Conservation (phyloP, 2,797 vertebrate species). For the Melopsittacus undulatus region DNA sequence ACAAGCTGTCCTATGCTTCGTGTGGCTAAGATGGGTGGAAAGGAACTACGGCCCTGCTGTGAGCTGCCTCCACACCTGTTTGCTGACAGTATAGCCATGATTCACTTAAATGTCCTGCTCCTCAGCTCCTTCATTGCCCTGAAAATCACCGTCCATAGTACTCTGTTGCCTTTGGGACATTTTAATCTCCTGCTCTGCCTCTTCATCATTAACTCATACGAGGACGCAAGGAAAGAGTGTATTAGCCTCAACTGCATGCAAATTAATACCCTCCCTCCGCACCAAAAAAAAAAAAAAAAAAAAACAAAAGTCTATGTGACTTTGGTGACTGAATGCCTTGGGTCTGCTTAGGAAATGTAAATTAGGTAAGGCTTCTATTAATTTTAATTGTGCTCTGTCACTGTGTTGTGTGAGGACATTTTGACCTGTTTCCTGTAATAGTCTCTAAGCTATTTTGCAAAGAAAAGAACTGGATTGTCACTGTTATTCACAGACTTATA, state of each 20-base stretch:
- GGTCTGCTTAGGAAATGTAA: background rate
- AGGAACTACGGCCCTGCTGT: background rate
- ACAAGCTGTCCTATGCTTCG: background rate
- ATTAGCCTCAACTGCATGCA: background rate
- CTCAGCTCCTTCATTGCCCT: background rate
- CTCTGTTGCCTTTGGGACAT: background rate
- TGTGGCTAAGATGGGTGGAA: background rate
- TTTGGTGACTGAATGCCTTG: background rate
- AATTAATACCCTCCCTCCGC: rapidly evolving
- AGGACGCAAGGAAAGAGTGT: background rate
- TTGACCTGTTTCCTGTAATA: background rate
- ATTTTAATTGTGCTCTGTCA: background rate
- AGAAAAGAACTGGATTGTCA: background rate
- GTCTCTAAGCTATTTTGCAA: background rate
- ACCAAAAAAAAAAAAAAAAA: too few relatives aligned
- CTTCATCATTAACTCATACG: background rate
- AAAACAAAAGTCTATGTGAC: background rate
- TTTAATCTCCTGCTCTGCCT: background rate
- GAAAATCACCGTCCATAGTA: background rate
- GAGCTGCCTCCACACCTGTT: background rate
- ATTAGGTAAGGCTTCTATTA: background rate
- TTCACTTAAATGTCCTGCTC: background rate
- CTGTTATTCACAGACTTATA: background rate
- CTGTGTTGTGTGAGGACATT: background rate
- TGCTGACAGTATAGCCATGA: background rate